Percentiles rank a stretch among this genome's conserved stretches.
Conservation (phyloP, 2,888 invertebrate genomes). For the Sclerodermus sp. region DNA sequence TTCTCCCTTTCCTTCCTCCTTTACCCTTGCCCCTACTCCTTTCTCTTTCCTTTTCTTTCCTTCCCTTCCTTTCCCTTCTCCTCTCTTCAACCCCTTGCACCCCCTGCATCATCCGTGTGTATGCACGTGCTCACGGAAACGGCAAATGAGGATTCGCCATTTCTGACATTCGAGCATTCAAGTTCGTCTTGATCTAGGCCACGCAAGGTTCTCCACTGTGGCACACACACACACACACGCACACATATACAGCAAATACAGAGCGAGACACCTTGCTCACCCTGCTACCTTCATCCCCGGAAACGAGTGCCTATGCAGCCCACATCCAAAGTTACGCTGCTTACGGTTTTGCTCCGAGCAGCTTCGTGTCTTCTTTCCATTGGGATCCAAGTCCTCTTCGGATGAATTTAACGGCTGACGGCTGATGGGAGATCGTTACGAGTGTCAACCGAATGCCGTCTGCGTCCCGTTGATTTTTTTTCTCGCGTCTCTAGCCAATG, state of each 20-base stretch:
- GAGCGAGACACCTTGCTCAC: background rate
- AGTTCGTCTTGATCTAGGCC: slow-evolving; percentile 55
- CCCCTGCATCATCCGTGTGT: slow-evolving; percentile 14
- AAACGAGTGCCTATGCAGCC: slow-evolving; percentile 3
- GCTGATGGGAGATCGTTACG: slow-evolving; percentile 46
- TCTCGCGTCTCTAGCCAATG: slow-evolving; percentile 13
- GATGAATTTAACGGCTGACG: slow-evolving; percentile 47
- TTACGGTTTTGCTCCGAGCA: slow-evolving; percentile 28
- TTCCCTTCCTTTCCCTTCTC: too few species aligned
- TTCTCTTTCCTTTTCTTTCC: slow-evolving; percentile 15
- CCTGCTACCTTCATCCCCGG: background rate
- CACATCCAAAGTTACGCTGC: background rate
- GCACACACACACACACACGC: slow-evolving; percentile 9
- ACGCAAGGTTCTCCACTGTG: slow-evolving; percentile 33
- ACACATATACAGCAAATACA: background rate
- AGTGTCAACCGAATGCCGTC: slow-evolving; percentile 33
- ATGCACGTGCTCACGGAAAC: slow-evolving; percentile 41
- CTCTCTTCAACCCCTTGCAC: slow-evolving; percentile 13
- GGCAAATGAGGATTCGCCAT: slow-evolving; percentile 55
- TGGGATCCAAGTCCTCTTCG: slow-evolving; percentile 40
- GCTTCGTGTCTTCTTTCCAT: slow-evolving; percentile 38
- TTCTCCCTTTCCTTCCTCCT: too few species aligned
- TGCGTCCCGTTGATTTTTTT: slow-evolving; percentile 26
- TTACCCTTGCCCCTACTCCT: slow-evolving; percentile 6
- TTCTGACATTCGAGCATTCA: slow-evolving; percentile 55